Conservation (phyloP, 2,113 vertebrate genomes). For the Castor canadensis region DNA sequence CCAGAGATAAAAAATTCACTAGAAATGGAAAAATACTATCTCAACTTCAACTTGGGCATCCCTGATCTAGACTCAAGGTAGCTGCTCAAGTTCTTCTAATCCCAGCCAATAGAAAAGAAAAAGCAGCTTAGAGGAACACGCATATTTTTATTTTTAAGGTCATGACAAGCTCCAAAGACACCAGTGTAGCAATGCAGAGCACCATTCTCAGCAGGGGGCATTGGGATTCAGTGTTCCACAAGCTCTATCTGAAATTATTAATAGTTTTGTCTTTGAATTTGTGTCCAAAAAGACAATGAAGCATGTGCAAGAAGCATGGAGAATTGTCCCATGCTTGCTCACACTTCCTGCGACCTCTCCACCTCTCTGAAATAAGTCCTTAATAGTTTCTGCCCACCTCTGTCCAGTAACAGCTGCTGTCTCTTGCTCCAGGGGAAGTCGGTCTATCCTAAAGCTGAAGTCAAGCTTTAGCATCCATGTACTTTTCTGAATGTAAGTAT, state of each 20-base stretch:
- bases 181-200: no score
- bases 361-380: background rate
- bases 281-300: background rate
- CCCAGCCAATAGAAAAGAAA: background rate
- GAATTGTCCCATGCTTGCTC: background rate
- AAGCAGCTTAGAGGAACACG: background rate
- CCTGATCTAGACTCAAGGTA: background rate
- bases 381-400: background rate
- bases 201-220: background rate
- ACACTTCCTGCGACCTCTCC: background rate
- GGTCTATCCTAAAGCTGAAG: background rate
- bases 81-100: background rate
- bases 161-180: background rate
- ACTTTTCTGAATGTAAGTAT: background rate
- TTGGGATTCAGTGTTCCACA: background rate
- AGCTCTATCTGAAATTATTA: background rate
- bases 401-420: background rate
- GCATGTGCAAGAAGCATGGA: no score
- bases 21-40: background rate
- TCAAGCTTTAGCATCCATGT: background rate
- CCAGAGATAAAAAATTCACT: background rate
- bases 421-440: background rate
- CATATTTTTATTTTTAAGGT: background rate
- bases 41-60: accelerated
- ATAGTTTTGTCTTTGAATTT: background rate